These are phyloP conservation scores for Mungos mungo DNA, from an alignment of 2,113 vertebrate genomes.

Conservation along the genomic window DNA sequence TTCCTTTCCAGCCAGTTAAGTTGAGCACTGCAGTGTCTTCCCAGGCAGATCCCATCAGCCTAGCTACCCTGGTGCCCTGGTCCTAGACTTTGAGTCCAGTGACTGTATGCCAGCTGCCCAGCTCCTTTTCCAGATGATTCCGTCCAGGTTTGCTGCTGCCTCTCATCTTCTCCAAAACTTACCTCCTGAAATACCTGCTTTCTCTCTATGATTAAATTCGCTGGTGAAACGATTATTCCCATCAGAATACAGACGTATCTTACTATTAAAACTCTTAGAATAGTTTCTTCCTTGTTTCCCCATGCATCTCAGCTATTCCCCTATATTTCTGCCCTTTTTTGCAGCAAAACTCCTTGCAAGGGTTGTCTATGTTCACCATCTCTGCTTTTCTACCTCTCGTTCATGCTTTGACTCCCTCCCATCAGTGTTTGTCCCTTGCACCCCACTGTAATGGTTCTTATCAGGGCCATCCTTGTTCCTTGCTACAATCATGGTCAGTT, in stretches of 20 bases:
- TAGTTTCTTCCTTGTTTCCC: background rate
- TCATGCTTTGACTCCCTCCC: fast-evolving
- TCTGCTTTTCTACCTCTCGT: background rate
- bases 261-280: background rate
- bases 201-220: background rate
- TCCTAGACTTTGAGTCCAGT: background rate
- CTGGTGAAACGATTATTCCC: background rate
- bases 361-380: background rate
- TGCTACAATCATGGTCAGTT: background rate
- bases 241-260: background rate
- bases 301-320: background rate
- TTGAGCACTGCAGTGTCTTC: fast-evolving
- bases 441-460: too few species aligned
- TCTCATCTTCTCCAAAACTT: background rate
- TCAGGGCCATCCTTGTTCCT: fast-evolving
- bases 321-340: background rate
- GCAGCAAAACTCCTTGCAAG: background rate
- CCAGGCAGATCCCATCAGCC: fast-evolving
- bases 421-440: background rate
- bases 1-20: background rate
- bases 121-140: background rate
- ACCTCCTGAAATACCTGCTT: background rate
- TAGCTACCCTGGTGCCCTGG: fast-evolving
- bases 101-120: background rate
- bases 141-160: background rate